Conservation (phyloP, 2,113 vertebrate genomes). For the Phrynocephalus versicolor region DNA sequence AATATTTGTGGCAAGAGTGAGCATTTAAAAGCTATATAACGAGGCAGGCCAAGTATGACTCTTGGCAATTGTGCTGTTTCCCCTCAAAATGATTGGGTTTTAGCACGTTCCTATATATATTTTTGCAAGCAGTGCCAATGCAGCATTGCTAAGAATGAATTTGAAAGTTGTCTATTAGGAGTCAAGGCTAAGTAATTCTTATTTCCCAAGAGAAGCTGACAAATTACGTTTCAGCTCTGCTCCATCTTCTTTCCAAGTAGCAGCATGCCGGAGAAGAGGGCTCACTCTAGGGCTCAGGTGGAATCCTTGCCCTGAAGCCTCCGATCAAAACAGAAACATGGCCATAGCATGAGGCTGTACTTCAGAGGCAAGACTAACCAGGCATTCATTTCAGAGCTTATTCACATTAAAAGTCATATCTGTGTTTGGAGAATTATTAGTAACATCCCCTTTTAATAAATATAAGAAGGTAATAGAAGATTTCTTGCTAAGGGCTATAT, state of each 20-base stretch:
- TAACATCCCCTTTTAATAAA: background rate
- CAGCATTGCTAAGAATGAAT: background rate
- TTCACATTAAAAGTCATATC: conserved; percentile 55
- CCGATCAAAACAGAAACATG: conserved; percentile 5
- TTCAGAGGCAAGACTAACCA: conserved; percentile 39
- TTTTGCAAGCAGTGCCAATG: background rate
- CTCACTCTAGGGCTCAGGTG: background rate
- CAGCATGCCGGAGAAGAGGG: background rate
- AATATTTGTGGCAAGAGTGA: background rate
- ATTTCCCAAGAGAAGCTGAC: background rate
- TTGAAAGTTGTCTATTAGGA: background rate
- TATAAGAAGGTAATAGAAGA: conserved; percentile 4
- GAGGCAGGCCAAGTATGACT: background rate
- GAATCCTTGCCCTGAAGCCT: conserved; percentile 6
- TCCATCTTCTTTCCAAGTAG: background rate
- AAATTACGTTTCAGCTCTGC: rapidly evolving
- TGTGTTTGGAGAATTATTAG: conserved; percentile 47
- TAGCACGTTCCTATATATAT: background rate
- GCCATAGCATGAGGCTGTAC: conserved; percentile 15
- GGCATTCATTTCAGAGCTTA: conserved; percentile 45
- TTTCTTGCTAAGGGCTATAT: conserved; percentile 12
- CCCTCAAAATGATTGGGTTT: background rate
- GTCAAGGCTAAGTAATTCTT: background rate
- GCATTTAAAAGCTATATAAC: background rate
- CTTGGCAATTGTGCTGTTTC: background rate